Base-by-base conservation (phyloP, 2,113 vertebrate species). In the Ictidomys tridecemlineatus region DNA sequence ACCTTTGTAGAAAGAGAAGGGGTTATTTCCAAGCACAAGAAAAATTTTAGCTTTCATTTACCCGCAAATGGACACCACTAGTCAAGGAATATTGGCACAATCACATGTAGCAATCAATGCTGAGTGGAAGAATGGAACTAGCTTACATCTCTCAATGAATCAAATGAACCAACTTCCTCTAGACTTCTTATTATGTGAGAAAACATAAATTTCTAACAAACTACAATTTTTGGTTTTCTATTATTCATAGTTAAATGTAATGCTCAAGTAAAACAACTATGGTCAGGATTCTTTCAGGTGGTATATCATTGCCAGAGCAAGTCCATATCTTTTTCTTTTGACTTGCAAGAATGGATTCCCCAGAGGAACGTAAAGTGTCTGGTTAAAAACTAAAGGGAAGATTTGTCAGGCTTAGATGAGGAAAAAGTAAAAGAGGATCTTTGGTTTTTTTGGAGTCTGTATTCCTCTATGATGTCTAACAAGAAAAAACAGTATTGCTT, bases 341-440 rank as follows among this genome's bases (percentile, higher is more conserved):
- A 86, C 16, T 67, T 96, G 70, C 58, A 90, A 90, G 63, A 87
- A 78, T 82, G 8, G 2, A 67, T 90, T 96, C 85, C 83, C 28
- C 53, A 73, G 39, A 91, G 28, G 32, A 94, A 85, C 61, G 5
- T 73, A 32, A 95, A 79, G 42, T 32, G 2, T 13, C 11, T 85
- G 9, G 58, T 91, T 95, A 61, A 78, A 92, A 90, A 73, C 20
- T 92, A 11, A 51, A 87, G 26, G 7, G 32, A 74, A 8, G 20
- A 76, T 37, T 67, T 82, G 13, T 89, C 37, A 91, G 13, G 8
- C 2, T 32, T 70, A 74, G 6, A 70, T 89, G 13, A 39, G 30
- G 84, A 69, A 78, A 94, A 89, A 32, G 5, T 69, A 86, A 90
- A 87, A 78, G 53, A 20, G 70, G 4, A 34, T 53, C 2, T 72